These are phyloP conservation scores for Steinernema feltiae DNA, from an alignment of 1,140 invertebrate genomes.

Conservation along the genomic window DNA sequence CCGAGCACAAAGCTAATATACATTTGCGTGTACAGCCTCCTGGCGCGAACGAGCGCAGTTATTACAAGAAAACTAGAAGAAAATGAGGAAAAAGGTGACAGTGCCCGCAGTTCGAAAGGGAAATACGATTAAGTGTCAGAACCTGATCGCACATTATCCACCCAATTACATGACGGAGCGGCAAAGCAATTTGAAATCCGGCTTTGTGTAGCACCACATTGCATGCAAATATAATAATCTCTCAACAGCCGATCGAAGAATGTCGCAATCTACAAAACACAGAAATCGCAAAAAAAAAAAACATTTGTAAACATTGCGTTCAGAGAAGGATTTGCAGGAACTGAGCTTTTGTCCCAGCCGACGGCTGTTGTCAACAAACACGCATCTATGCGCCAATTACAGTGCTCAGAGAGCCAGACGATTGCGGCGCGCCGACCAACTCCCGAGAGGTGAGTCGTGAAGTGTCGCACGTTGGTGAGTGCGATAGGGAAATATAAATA, in stretches of 20 bases:
- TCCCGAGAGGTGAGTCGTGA: neutral
- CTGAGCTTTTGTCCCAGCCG: no score
- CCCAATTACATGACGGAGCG: conserved; percentile 12
- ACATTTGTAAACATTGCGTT: no score
- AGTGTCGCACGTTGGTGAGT: neutral
- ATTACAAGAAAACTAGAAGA: conserved; percentile 12
- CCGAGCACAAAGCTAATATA: conserved; percentile 4
- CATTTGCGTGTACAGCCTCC: neutral
- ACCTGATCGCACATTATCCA: conserved; percentile 15
- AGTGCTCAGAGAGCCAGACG: neutral
- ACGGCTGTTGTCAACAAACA: no score
- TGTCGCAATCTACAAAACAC: neutral
- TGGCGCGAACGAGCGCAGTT: conserved; percentile 5
- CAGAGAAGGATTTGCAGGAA: no score
- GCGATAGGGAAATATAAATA: neutral
- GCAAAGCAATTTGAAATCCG: conserved; percentile 13
- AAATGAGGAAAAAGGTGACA: conserved; percentile 7
- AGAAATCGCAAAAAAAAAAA: no score
- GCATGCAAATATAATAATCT: conserved; percentile 11
- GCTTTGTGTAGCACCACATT: conserved; percentile 4
- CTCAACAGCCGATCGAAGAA: neutral
- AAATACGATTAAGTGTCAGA: conserved; percentile 12
- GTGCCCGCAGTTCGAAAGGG: neutral
- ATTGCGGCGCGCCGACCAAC: neutral
- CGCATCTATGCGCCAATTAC: no score